Evolutionary conservation across 2,113 vertebrate species (phyloP).

Genomic region (Cyprinodon variegatus): DNA sequence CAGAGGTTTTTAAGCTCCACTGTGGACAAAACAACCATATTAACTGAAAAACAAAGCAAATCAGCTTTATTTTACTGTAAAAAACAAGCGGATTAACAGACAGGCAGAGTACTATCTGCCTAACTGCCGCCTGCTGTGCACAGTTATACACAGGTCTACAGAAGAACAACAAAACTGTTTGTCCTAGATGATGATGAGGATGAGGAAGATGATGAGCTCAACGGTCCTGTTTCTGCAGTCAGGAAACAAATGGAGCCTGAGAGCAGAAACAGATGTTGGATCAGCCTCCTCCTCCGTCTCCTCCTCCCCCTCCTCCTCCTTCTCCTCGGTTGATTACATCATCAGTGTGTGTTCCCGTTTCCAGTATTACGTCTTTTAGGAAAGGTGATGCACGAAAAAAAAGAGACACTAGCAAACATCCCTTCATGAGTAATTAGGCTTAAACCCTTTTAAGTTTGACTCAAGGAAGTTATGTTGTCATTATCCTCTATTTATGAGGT

Average conservation of each 20-base stretch:
- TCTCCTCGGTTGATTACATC: slow-evolving; percentile 24
- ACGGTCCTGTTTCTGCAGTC: slow-evolving; percentile 2
- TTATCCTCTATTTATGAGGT: no score
- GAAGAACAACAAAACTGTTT: slow-evolving; percentile 12
- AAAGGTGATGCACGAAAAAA: slow-evolving; percentile 6
- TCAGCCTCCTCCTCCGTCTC: slow-evolving; percentile 37
- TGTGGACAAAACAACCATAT: background rate
- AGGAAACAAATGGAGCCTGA: slow-evolving; percentile 41
- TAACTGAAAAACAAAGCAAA: background rate
- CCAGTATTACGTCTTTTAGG: background rate
- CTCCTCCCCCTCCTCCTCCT: background rate
- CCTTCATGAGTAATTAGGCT: background rate
- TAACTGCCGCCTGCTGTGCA: slow-evolving; percentile 43
- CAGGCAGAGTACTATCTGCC: slow-evolving; percentile 13
- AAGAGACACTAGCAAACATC: background rate
- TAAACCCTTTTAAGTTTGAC: no score
- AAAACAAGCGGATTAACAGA: slow-evolving; percentile 44
- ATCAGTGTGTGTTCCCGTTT: background rate
- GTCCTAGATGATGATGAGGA: slow-evolving; percentile 24
- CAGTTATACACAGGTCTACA: slow-evolving; percentile 33
- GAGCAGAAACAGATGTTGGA: slow-evolving; percentile 65
- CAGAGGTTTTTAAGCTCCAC: no score
- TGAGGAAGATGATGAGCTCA: background rate
- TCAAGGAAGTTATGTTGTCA: no score
- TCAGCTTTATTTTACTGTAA: slow-evolving; percentile 10